phyloP scores from a whole-genome alignment of 2,888 invertebrate species.

The Catocala sponsa region DNA sequence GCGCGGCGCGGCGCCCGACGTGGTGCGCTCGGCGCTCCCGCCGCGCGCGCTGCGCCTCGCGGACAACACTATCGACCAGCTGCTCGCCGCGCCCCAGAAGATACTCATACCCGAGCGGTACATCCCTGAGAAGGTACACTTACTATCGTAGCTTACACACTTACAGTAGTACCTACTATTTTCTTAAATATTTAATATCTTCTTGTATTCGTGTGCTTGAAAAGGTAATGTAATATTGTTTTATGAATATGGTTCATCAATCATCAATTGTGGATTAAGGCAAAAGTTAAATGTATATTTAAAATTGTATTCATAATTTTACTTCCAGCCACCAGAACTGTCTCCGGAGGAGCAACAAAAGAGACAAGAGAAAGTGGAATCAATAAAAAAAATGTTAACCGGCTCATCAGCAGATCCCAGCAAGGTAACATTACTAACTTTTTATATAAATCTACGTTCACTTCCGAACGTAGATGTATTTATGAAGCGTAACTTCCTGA shows the following conservation, averaged over 20 bases:
- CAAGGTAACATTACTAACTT: conserved; percentile 67
- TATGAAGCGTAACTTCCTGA: conserved; percentile 42
- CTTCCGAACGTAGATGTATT: conserved; percentile 29
- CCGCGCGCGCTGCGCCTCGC: conserved; percentile 88
- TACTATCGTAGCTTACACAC: conserved; percentile 6
- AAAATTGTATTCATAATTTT: too few species aligned
- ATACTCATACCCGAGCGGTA: conserved; percentile 97
- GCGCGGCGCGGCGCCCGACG: conserved; percentile 93
- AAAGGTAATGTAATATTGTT: too few species aligned
- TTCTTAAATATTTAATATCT: too few species aligned
- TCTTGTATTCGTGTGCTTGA: too few species aligned
- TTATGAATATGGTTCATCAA: too few species aligned
- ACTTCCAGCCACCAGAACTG: conserved; percentile 91
- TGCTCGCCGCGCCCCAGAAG: conserved; percentile 96
- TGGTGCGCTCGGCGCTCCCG: conserved; percentile 94
- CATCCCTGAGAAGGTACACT: conserved; percentile 93
- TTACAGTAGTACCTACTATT: too few species aligned
- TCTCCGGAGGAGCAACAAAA: conserved; percentile 95
- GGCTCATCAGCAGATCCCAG: conserved; percentile 87
- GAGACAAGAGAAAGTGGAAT: conserved; percentile 95
- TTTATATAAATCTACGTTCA: conserved; percentile 23
- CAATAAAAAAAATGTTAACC: conserved; percentile 96
- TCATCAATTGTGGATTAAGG: too few species aligned
- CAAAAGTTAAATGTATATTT: too few species aligned
- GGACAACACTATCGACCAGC: conserved; percentile 94